Evolutionary conservation across 2,797 vertebrate species (phyloP).

Genomic region (Decapterus maruadsi): DNA sequence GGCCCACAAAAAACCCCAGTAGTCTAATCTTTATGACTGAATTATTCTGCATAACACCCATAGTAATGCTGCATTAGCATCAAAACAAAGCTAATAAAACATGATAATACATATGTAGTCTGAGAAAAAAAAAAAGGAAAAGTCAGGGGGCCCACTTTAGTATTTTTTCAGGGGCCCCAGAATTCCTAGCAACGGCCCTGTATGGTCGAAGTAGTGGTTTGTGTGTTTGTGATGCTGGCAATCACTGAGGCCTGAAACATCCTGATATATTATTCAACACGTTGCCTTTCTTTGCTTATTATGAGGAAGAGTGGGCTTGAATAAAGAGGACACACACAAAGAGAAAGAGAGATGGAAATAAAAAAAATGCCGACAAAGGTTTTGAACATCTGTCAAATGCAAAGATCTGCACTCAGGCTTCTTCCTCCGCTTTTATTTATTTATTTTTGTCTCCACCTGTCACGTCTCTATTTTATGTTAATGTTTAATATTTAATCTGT

Average conservation of each 20-base stretch:
- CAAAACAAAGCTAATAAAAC: no score
- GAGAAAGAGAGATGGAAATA: not conserved
- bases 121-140: no score
- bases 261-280: constrained; percentile 60
- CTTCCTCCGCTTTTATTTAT: not conserved
- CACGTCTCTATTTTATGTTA: not conserved
- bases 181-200: no score
- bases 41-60: no score
- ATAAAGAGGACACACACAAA: constrained; percentile 9
- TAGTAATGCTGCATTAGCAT: no score
- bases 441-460: not conserved
- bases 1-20: no score
- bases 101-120: no score
- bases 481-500: constrained; percentile 12
- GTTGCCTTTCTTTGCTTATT: constrained; percentile 13
- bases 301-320: constrained; percentile 1
- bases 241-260: not conserved
- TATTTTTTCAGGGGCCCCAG: no score
- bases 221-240: constrained; percentile 19
- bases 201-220: not conserved
- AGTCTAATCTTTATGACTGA: no score
- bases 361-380: not conserved
- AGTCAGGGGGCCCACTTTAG: no score
- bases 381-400: constrained; percentile 24
- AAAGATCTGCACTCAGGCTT: constrained; percentile 2